Evolutionary conservation across 2,113 vertebrate genomes (phyloP).

Genomic region (Corythoichthys haematopterus): DNA sequence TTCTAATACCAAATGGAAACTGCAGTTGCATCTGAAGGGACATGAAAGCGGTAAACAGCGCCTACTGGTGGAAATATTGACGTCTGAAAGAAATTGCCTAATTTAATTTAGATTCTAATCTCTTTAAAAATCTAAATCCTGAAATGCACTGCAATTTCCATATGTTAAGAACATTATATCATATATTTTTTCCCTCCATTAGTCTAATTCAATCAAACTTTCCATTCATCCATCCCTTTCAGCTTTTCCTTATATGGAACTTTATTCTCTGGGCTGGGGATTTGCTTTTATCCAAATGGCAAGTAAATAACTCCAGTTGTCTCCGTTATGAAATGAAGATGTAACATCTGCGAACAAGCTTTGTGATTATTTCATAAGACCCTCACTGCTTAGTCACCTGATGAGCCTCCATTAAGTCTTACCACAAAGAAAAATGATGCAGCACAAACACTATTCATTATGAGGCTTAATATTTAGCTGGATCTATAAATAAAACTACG

Average conservation of each 20-base stretch:
- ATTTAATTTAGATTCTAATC: too few relatives aligned
- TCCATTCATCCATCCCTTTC: too few relatives aligned
- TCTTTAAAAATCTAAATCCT: not conserved
- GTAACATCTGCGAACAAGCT: not conserved
- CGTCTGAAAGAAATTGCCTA: constrained; percentile 4
- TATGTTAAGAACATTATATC: not conserved
- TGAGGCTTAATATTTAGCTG: not conserved
- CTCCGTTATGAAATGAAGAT: not conserved
- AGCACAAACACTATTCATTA: not conserved
- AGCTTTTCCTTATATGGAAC: too few relatives aligned
- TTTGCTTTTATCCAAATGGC: not conserved
- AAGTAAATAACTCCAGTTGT: not conserved
- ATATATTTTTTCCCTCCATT: not conserved
- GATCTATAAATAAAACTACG: not conserved
- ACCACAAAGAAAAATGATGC: not conserved
- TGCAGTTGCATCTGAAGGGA: not conserved
- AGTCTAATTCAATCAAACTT: not conserved
- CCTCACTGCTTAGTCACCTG: not conserved
- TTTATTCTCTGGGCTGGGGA: too few relatives aligned
- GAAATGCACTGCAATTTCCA: not conserved
- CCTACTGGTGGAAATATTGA: constrained; percentile 28
- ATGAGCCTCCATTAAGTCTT: not conserved
- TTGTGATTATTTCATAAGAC: not conserved
- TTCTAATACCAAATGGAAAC: too few relatives aligned
- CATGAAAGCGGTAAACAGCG: constrained; percentile 19